Evolutionary conservation across 2,797 vertebrate genomes (phyloP).

Genomic region (Odontamblyopus lacepedii): DNA sequence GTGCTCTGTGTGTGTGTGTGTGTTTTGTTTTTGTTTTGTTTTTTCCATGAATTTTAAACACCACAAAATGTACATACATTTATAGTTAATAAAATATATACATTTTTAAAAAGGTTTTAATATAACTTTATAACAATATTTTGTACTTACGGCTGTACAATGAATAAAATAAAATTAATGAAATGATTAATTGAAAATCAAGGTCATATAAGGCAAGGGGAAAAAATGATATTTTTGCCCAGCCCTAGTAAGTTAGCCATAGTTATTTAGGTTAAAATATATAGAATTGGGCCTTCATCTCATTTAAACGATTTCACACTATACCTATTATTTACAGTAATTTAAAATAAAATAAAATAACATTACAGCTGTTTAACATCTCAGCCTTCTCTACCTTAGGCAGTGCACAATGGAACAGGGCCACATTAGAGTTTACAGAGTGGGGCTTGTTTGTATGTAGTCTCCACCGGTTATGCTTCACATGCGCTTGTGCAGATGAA

Average conservation of each 20-base stretch:
- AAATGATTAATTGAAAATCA: no score
- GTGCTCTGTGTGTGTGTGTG: neutral
- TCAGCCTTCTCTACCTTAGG: neutral
- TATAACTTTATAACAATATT: no score
- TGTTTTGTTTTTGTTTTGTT: neutral
- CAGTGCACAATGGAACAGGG: neutral
- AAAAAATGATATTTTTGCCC: no score
- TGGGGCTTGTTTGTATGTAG: neutral
- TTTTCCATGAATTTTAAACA: neutral
- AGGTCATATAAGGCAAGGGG: no score
- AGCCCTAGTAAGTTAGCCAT: no score
- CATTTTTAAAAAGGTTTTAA: no score
- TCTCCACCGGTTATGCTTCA: conserved; percentile 27
- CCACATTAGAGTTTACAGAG: no score
- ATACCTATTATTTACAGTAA: neutral
- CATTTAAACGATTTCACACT: neutral
- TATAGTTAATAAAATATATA: no score
- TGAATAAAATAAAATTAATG: no score
- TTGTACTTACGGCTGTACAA: no score
- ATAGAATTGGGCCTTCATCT: neutral
- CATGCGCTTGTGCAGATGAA: conserved; percentile 57
- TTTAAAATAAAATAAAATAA: neutral
- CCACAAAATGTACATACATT: no score
- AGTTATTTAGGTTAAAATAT: neutral
- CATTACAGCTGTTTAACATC: neutral